A percentile compares a stretch with the other conserved stretches of the same genome.
phyloP scores from a whole-genome alignment of 1,140 invertebrate genomes.

The Potamilus streckersoni region DNA sequence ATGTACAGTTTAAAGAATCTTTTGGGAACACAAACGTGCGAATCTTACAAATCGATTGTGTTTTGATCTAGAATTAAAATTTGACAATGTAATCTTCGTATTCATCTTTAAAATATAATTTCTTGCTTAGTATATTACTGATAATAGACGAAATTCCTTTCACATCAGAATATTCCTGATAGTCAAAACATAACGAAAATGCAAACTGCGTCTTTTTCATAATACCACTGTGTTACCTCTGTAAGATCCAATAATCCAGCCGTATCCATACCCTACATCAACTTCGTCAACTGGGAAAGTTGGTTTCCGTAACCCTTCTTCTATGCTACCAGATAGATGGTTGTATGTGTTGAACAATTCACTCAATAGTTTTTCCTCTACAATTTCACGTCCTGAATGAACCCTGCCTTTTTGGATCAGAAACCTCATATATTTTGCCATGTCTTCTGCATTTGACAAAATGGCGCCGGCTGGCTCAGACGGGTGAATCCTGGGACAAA shows the following conservation, averaged over 20 bases:
- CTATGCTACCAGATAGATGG: neutral
- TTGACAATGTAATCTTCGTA: no score
- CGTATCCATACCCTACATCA: conserved; percentile 12
- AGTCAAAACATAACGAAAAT: no score
- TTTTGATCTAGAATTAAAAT: no score
- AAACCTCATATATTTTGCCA: conserved; percentile 4
- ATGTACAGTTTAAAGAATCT: no score
- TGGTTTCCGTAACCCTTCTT: neutral
- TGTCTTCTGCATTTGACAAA: conserved; percentile 1
- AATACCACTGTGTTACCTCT: neutral
- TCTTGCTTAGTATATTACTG: no score
- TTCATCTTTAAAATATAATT: no score
- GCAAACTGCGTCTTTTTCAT: no score
- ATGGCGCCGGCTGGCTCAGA: conserved; percentile 13
- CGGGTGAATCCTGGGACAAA: conserved; percentile 7
- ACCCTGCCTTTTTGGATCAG: neutral
- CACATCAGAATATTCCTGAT: no score
- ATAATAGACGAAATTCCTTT: no score
- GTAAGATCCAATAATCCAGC: conserved; percentile 9
- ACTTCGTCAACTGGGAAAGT: conserved; percentile 9
- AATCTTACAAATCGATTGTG: no score
- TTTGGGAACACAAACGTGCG: no score
- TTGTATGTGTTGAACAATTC: neutral
- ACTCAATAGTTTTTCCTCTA: neutral
- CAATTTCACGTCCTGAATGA: neutral